phyloP scores from a whole-genome alignment of 2,888 invertebrate genomes.

The Dinocampus coccinellae region DNA sequence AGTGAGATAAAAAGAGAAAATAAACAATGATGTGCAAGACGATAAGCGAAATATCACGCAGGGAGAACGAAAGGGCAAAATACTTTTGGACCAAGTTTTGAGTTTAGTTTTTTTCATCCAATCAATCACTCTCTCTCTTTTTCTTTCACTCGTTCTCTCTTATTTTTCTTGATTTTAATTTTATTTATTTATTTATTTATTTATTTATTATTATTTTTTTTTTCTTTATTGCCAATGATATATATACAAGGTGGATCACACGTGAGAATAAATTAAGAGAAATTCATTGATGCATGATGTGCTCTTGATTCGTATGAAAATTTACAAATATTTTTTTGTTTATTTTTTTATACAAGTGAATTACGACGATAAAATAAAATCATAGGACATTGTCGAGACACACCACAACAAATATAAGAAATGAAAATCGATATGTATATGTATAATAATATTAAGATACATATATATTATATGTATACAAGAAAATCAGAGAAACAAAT shows the following conservation, averaged over 20 bases:
- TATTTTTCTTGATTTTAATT: no score
- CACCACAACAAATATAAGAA: not conserved
- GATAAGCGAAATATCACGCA: conserved; percentile 22
- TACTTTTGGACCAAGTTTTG: conserved; percentile 37
- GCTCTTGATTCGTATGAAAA: not conserved
- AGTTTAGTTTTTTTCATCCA: conserved; percentile 62
- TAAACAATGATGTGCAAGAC: conserved; percentile 28
- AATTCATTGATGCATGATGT: not conserved
- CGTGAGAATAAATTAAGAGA: not conserved
- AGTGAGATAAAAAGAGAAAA: conserved; percentile 30
- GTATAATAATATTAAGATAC: no score
- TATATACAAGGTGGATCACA: no score
- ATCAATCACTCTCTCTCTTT: conserved; percentile 61
- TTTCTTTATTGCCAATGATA: no score
- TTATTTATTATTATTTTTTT: no score
- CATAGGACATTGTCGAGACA: not conserved
- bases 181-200: no score
- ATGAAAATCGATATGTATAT: not conserved
- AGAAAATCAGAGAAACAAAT: not conserved
- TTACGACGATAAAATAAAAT: not conserved
- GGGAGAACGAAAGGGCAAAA: conserved; percentile 25
- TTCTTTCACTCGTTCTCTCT: not conserved
- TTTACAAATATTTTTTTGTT: not conserved
- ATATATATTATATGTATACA: not conserved
- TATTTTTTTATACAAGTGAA: not conserved